Evolutionary conservation across 2,888 invertebrate species (phyloP).

Genomic region (Hirtodrosophila alboralis): DNA sequence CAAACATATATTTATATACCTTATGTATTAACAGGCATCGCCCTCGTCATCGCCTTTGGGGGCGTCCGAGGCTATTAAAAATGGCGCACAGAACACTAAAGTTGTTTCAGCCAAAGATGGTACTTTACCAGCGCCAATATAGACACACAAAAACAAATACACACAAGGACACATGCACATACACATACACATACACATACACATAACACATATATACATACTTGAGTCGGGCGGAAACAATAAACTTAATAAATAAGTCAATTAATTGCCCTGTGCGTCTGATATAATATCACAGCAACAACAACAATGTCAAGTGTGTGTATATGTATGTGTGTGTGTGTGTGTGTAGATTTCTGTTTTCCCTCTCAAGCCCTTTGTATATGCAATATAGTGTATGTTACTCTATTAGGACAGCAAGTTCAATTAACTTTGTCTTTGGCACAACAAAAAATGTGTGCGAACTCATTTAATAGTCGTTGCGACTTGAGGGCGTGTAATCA

Average conservation of each 20-base stretch:
- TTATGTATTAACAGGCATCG: constrained; percentile 49
- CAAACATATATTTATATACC: constrained; percentile 11
- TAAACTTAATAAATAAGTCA: constrained; percentile 80
- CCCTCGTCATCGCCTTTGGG: constrained; percentile 60
- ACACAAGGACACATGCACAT: constrained; percentile 8
- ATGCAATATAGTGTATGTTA: constrained; percentile 31
- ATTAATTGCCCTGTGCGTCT: constrained; percentile 69
- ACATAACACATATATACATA: constrained; percentile 5
- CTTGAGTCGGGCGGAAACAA: constrained; percentile 55
- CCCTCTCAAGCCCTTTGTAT: constrained; percentile 2
- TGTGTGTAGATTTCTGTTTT: constrained; percentile 8
- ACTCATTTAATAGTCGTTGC: constrained; percentile 67
- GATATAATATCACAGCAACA: constrained; percentile 62
- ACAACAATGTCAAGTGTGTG: constrained; percentile 41
- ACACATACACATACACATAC: constrained; percentile 8
- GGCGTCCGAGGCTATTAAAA: constrained; percentile 77
- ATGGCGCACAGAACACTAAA: constrained; percentile 72
- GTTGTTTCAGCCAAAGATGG: constrained; percentile 66
- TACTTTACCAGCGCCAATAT: constrained; percentile 40
- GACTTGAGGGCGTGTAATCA: constrained; percentile 22
- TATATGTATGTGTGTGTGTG: not conserved
- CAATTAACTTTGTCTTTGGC: constrained; percentile 77
- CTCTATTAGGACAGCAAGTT: constrained; percentile 65
- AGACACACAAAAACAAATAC: constrained; percentile 12
- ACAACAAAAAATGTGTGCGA: constrained; percentile 65